These are phyloP conservation scores for Aplocera efformata DNA, from an alignment of 2,888 invertebrate genomes.

Conservation along the genomic window DNA sequence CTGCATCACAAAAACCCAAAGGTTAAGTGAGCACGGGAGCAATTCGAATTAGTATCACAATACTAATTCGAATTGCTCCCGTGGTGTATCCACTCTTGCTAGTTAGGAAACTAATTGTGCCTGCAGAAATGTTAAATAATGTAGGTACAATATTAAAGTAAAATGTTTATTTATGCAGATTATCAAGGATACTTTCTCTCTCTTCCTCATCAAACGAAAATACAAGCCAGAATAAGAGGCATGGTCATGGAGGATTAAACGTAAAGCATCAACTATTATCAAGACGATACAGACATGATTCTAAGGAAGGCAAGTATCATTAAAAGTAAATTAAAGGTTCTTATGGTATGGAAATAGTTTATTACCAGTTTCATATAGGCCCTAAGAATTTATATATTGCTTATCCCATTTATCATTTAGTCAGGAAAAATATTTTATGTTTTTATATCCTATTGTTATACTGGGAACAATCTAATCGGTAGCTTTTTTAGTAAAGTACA, in stretches of 20 bases:
- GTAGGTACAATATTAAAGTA: too few species aligned
- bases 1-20: too few species aligned
- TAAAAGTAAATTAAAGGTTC: constrained; percentile 10
- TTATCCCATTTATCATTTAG: constrained; percentile 4
- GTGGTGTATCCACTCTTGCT: too few species aligned
- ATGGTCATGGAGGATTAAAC: constrained; percentile 44
- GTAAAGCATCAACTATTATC: constrained; percentile 29
- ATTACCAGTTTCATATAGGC: constrained; percentile 16
- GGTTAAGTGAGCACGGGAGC: too few species aligned
- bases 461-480: too few species aligned
- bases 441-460: too few species aligned
- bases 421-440: constrained; percentile 2
- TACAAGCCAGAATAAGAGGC: constrained; percentile 21
- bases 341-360: constrained; percentile 17
- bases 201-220: constrained; percentile 29
- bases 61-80: too few species aligned
- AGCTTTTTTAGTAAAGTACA: too few species aligned
- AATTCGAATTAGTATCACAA: too few species aligned
- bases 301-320: constrained; percentile 46
- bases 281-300: constrained; percentile 40
- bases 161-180: constrained; percentile 33
- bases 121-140: too few species aligned
- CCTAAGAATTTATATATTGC: constrained; percentile 3
- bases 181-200: constrained; percentile 42
- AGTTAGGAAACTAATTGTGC: too few species aligned